phyloP scores from a whole-genome alignment of 2,888 invertebrate genomes.

The Blastobasis lacticolella region DNA sequence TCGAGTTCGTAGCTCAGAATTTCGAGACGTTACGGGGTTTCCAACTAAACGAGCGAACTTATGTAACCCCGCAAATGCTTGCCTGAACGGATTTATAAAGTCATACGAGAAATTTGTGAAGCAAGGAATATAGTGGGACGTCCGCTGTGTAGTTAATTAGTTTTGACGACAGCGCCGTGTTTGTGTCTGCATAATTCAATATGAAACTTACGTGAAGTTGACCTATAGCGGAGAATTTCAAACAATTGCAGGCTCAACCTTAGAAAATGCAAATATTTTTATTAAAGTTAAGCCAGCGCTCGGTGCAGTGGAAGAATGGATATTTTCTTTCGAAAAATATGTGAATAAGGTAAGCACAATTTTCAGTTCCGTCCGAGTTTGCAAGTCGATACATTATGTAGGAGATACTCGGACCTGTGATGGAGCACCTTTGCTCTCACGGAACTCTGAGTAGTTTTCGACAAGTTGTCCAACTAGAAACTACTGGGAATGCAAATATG shows the following conservation, averaged over 20 bases:
- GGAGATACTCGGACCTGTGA: neutral
- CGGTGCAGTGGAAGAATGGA: no score
- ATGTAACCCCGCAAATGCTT: neutral
- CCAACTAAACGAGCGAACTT: slow-evolving; percentile 14
- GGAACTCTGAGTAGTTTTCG: neutral
- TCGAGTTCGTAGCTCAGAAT: slow-evolving; percentile 4
- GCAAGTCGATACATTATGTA: neutral
- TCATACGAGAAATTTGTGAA: no score
- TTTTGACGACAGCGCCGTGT: neutral
- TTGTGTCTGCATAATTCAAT: neutral
- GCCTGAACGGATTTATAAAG: neutral
- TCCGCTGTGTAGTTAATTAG: no score
- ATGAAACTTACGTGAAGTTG: neutral
- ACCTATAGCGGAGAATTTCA: no score
- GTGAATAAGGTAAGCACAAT: no score
- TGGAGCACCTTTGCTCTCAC: neutral
- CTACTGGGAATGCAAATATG: neutral
- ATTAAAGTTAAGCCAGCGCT: no score
- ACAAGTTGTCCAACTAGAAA: neutral
- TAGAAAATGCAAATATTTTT: no score
- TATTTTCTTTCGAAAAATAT: no score
- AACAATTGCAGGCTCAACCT: no score
- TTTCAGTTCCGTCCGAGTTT: neutral
- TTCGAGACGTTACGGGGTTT: slow-evolving; percentile 13
- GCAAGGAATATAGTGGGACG: no score